Conservation (phyloP, 2,888 invertebrate genomes). For the Pachliopta kotzebuea region DNA sequence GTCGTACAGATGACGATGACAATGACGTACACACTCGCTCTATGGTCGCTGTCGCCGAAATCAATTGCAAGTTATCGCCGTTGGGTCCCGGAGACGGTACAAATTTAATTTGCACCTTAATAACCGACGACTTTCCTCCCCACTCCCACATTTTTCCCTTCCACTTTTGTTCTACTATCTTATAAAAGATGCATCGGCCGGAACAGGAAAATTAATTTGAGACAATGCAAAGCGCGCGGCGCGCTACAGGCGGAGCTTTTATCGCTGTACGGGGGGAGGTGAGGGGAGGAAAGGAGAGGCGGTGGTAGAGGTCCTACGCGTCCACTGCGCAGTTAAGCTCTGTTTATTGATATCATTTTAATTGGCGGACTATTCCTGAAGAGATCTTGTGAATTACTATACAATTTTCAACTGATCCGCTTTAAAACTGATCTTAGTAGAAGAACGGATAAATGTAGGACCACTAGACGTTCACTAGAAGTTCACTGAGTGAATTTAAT, state of each 20-base stretch:
- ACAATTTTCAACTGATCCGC: neutral
- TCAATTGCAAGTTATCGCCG: constrained; percentile 38
- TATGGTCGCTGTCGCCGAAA: constrained; percentile 40
- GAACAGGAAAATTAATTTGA: constrained; percentile 76
- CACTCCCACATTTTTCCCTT: constrained; percentile 38
- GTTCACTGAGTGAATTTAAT: neutral
- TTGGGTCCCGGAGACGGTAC: constrained; percentile 34
- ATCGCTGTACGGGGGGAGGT: constrained; percentile 13
- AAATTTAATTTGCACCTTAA: constrained; percentile 51
- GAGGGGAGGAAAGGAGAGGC: constrained; percentile 23
- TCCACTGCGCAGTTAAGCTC: constrained; percentile 32
- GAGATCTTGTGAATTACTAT: neutral
- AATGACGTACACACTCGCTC: neutral
- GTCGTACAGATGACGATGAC: too few relatives aligned
- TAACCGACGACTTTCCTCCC: constrained; percentile 39
- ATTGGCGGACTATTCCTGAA: constrained; percentile 12
- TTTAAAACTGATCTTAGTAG: neutral
- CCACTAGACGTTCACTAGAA: neutral
- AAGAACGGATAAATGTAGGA: neutral
- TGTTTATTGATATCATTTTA: constrained; percentile 29
- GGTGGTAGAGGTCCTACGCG: constrained; percentile 8
- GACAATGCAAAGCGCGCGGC: constrained; percentile 53
- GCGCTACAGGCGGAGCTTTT: constrained; percentile 45
- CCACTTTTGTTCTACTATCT: constrained; percentile 65
- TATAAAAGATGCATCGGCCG: constrained; percentile 70